Percentiles rank a stretch among this genome's conserved stretches.
Evolutionary conservation across 2,797 vertebrate species (phyloP).

Genomic region (Microctenopoma steveboyesi): DNA sequence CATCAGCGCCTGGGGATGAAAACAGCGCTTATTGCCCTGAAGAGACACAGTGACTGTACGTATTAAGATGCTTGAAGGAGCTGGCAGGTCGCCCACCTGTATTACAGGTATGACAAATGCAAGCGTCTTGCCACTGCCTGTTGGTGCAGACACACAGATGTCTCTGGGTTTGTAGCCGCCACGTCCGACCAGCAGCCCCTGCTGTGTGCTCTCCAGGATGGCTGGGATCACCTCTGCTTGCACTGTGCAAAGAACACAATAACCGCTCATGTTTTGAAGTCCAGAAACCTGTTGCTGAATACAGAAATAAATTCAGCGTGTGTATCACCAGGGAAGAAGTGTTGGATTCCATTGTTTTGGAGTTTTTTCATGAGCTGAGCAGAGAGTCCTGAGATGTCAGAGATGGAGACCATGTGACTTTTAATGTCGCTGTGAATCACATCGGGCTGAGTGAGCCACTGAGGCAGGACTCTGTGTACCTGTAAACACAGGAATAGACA

Average conservation of each 20-base stretch:
- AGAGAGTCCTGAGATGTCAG: conserved; percentile 82
- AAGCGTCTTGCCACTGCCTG: conserved; percentile 96
- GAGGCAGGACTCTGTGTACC: conserved; percentile 90
- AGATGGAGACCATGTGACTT: conserved; percentile 82
- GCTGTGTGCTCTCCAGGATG: conserved; percentile 82
- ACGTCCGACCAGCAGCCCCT: conserved; percentile 85
- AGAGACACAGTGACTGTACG: no score
- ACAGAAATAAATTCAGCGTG: not conserved
- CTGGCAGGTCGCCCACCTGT: conserved; percentile 82
- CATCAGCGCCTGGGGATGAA: conserved; percentile 84
- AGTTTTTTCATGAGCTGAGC: conserved; percentile 84
- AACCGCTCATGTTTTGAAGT: not conserved
- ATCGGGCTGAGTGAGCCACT: conserved; percentile 91
- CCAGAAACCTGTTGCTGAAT: not conserved
- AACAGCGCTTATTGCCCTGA: not conserved
- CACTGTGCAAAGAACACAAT: conserved; percentile 74
- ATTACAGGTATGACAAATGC: conserved; percentile 93
- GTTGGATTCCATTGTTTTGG: conserved; percentile 83
- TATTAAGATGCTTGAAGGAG: not conserved
- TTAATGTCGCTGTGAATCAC: conserved; percentile 86
- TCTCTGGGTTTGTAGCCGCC: conserved; percentile 91
- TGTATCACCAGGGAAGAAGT: conserved; percentile 90
- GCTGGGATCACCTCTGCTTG: conserved; percentile 93
- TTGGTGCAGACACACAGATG: conserved; percentile 95
- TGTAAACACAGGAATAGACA: conserved; percentile 50